Evolutionary conservation across 2,888 invertebrate species (phyloP).

Genomic region (Xanthia icteritia): DNA sequence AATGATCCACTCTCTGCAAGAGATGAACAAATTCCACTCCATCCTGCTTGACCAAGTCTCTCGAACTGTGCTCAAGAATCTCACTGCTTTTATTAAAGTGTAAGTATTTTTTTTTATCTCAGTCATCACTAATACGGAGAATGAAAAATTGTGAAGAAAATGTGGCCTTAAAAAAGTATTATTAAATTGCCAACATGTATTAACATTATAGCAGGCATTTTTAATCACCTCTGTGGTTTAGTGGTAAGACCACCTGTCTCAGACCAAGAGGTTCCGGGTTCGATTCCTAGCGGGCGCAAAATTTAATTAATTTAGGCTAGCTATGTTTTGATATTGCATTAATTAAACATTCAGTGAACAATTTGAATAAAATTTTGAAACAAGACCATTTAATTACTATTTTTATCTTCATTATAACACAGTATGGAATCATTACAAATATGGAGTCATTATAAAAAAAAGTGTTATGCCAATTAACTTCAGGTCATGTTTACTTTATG

Average conservation of each 20-base stretch:
- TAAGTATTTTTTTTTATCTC: slow-evolving; percentile 83
- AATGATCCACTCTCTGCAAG: slow-evolving; percentile 93
- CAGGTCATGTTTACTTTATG: not conserved
- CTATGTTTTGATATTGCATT: not conserved
- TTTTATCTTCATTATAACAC: not conserved
- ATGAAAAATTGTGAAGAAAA: not conserved
- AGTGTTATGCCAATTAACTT: not conserved
- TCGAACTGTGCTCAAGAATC: slow-evolving; percentile 96
- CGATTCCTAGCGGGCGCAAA: no score
- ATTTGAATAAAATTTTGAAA: not conserved
- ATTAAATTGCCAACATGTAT: not conserved
- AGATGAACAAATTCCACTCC: slow-evolving; percentile 98
- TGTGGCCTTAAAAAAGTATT: not conserved
- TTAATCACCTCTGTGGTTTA: no score
- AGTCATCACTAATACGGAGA: not conserved
- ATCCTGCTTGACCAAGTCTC: slow-evolving; percentile 98
- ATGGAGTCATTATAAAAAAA: not conserved
- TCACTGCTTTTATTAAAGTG: slow-evolving; percentile 97
- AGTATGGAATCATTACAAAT: no score
- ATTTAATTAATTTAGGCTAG: no score
- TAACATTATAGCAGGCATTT: not conserved
- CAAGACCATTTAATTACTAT: not conserved
- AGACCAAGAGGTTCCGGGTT: no score
- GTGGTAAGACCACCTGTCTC: no score
- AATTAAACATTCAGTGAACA: not conserved